Evolutionary conservation across 2,797 vertebrate species (phyloP), one percentile per base, ranked within the genome.

Genomic region (Semaprochilodus insignis): DNA sequence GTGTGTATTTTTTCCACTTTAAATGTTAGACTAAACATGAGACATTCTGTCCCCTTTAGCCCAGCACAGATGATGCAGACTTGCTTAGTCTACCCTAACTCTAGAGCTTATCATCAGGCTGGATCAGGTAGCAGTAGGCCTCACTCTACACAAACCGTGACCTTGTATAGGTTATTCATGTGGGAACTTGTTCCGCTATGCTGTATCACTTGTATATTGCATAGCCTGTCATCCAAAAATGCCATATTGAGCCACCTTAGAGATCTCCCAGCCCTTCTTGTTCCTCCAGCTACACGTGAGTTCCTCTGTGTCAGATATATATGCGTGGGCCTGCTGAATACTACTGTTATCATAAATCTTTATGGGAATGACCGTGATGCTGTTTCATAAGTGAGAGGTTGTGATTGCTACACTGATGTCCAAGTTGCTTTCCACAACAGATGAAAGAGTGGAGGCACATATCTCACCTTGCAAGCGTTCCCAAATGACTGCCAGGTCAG

Each of bases 381-480:
- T 11, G 52, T 51, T 25, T 6, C 23, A 19, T 0, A 14, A 51
- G 6, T 13, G 31, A 31, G 19, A 11, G 40, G 8, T 73, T 55
- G 55, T 13, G 19, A 65, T 77, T 63, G 21, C 23, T 21, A 19
- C 23, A 27, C 62, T 52, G 34, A 60, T 69, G 19, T 55, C 15
- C 8, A 23, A 6, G 48, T 17, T n/a, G 0, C 10, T 40, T 67
- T 52, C 54, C 77, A 62, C 69, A 25, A 36, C 51, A 60, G 76
- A 19, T 67, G 14, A 70, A 3, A 70, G 4, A 36, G 40, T 44
- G 65, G 15, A 48, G 55, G 23, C 34, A 19, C 19, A 13, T 57
- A 17, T 19, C 27, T 83, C 77, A 83, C 76, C 82, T 74, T 74
- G 40, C 70, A 79, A 69, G 62, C 54, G 52, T 83, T 83, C 16